A percentile compares a stretch with the other conserved stretches of the same genome.
Evolutionary conservation across 2,797 vertebrate genomes (phyloP).

Genomic region (Pipistrellus kuhlii): DNA sequence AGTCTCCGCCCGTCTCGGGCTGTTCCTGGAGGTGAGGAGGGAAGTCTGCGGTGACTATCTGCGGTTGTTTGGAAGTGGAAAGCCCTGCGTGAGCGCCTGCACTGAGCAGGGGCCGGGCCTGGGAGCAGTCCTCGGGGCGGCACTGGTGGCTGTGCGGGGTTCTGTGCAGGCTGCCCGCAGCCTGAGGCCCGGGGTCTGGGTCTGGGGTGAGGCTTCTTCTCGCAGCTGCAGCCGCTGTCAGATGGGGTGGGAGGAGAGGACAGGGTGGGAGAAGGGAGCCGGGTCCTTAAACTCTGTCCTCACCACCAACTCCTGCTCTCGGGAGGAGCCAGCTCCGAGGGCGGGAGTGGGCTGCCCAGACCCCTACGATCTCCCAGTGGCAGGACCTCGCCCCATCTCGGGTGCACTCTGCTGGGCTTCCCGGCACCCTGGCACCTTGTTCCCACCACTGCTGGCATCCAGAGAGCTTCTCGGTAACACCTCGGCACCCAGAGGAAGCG

Average conservation of each 20-base stretch:
- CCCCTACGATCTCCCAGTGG: accelerated
- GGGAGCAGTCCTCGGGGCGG: background rate
- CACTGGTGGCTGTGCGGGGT: background rate
- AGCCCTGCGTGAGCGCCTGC: slow-evolving; percentile 58
- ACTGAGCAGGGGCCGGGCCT: background rate
- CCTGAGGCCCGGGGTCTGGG: background rate
- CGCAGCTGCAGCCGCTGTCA: background rate
- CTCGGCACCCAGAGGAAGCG: background rate
- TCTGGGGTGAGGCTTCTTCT: background rate
- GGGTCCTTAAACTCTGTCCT: background rate
- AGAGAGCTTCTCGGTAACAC: background rate
- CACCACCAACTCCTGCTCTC: background rate
- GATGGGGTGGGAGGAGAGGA: background rate
- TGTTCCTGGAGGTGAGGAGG: slow-evolving; percentile 69
- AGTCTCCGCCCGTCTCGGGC: background rate
- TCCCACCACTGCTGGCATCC: background rate
- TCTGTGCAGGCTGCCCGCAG: background rate
- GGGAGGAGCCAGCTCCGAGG: accelerated
- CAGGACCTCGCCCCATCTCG: background rate
- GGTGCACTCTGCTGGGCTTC: background rate
- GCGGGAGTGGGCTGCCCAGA: background rate
- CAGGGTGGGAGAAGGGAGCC: background rate
- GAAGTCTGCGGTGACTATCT: slow-evolving; percentile 16
- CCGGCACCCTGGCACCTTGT: background rate
- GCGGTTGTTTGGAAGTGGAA: slow-evolving; percentile 64